Base-by-base conservation (phyloP, 2,113 vertebrate genomes). In the Capricornis sumatraensis region DNA sequence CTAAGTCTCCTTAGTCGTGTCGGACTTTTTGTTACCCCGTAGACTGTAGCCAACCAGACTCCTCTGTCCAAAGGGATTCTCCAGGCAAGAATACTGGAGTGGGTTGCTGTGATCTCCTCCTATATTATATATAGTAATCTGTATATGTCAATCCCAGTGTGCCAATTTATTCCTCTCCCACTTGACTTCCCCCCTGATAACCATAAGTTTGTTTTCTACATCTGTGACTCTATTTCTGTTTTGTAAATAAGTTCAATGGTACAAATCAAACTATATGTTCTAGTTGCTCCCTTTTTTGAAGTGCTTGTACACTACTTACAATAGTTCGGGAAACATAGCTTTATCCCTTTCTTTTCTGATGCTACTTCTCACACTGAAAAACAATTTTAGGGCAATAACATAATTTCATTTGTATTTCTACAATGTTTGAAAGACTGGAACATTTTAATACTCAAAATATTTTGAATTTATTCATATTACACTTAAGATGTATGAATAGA, bases 391-490 rank as follows among this genome's bases (percentile, higher is more conserved):
- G 5, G 12, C 25, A 19, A 95, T 55, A 84, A 1, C 21, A 67
- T 87, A n/a, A 93, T 95, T 97, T 93, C 30, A 95, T 96, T 97
- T 93, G 23, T 53, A 79, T 97, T 84, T 96, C 25, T 85, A 83
- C 36, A 94, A 45, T 14, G 58, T 62, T 30, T 95, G 33, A 83
- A 92, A 87, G 7, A 87, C 58, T 40, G n/a, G 17, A 67, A 82
- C 28, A 89, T 76, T 85, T 94, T 92, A 83, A 92, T 74, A 7
- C 5, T 45, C 13, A 58, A 64, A 45, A 45, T 96, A 96, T 78
- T 94, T 94, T 71, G 81, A 87, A 83, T 85, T 92, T 90, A 23
- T 50, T 52, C 36, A 55, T 40, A 84, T 87, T 60, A 43, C 13
- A 83, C 11, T 19, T 76, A 28, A 76, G 17, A 79, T 84, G 27